Percentiles rank a stretch among this genome's conserved stretches.
Evolutionary conservation across 2,888 invertebrate genomes (phyloP).

Genomic region (Nowickia ferox): DNA sequence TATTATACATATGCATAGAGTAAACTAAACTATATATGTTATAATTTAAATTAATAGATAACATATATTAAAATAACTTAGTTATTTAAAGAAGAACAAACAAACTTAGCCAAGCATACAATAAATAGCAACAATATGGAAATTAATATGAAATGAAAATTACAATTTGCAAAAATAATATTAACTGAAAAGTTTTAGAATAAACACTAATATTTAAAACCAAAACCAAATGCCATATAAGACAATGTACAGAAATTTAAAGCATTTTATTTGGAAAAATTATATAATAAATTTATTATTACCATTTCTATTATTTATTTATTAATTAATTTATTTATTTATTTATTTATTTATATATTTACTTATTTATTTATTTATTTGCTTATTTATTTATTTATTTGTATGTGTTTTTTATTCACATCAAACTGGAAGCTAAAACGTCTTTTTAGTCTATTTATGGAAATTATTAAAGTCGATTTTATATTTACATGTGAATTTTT

Average conservation of each 20-base stretch:
- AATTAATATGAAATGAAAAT: slow-evolving; percentile 12
- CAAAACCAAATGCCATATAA: not conserved
- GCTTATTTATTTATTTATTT: too few relatives aligned
- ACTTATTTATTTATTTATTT: too few relatives aligned
- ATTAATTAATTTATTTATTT: too few relatives aligned
- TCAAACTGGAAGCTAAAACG: too few relatives aligned
- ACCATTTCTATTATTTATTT: too few relatives aligned
- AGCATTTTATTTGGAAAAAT: not conserved
- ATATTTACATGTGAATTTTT: too few relatives aligned
- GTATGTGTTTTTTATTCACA: too few relatives aligned
- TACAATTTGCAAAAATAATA: slow-evolving; percentile 25
- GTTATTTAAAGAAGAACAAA: slow-evolving; percentile 8
- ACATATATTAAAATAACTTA: slow-evolving; percentile 46
- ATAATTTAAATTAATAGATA: slow-evolving; percentile 42
- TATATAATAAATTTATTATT: too few relatives aligned
- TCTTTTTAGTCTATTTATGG: too few relatives aligned
- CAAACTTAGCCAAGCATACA: slow-evolving; percentile 52
- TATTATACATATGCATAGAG: not conserved
- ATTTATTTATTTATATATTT: too few relatives aligned
- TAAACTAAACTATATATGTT: not conserved
- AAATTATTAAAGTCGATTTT: too few relatives aligned
- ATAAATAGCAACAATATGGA: slow-evolving; percentile 40
- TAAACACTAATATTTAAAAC: not conserved
- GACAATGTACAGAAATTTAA: not conserved
- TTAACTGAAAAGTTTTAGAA: not conserved